A percentile compares a stretch with the other conserved stretches of the same genome.
These are phyloP conservation scores for Aselliscus stoliczkanus DNA, from an alignment of 2,797 vertebrate species.

Conservation along the genomic window DNA sequence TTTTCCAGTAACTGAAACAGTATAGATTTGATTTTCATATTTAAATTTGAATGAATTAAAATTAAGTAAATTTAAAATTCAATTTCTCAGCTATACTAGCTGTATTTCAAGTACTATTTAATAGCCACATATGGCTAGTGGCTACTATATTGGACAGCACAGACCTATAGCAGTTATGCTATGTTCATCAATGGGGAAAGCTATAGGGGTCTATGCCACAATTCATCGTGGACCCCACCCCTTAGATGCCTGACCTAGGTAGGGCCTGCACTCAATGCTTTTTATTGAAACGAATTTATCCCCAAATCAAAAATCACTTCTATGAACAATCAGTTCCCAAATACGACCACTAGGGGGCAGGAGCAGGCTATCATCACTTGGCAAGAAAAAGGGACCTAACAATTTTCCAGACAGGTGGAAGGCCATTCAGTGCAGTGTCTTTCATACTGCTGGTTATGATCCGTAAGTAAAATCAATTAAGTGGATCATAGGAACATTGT, in stretches of 20 bases:
- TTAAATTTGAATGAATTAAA: slow-evolving; percentile 2
- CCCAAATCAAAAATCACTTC: not conserved
- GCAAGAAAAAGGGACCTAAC: not conserved
- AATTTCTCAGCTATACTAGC: not conserved
- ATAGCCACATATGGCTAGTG: not conserved
- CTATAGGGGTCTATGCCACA: not conserved
- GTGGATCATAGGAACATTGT: not conserved
- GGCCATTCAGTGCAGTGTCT: not conserved
- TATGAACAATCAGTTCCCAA: not conserved
- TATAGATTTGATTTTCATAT: not conserved
- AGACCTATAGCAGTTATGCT: not conserved
- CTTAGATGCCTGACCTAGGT: not conserved
- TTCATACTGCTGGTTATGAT: not conserved
- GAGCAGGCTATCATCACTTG: not conserved
- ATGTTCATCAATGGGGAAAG: not conserved
- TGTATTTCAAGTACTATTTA: not conserved
- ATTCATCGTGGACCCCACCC: not conserved
- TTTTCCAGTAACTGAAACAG: slow-evolving; percentile 4
- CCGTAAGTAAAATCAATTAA: not conserved
- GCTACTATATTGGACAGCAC: not conserved
- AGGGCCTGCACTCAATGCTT: not conserved
- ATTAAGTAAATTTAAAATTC: not conserved
- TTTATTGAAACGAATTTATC: not conserved
- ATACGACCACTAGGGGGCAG: slow-evolving; percentile 45
- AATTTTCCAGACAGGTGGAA: not conserved